phyloP scores from a whole-genome alignment of 2,113 vertebrate genomes.

The Cariama cristata region DNA sequence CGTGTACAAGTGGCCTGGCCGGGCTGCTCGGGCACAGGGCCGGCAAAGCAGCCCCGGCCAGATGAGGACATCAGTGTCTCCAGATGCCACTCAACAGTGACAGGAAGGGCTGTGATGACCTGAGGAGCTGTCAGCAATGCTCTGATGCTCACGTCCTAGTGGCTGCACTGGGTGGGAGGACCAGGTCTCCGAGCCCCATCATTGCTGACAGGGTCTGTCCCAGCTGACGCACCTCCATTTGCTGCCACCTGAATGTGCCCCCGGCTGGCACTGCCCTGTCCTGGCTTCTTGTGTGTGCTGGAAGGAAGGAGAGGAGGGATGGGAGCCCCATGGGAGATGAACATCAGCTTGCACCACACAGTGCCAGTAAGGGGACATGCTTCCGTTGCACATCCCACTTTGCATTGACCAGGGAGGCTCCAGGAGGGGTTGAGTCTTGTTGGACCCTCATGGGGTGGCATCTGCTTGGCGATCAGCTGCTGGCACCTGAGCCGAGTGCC shows the following conservation, averaged over 20 bases:
- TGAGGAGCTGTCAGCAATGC: neutral
- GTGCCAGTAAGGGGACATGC: neutral
- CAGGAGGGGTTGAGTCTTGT: neutral
- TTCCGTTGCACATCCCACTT: neutral
- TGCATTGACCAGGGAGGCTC: neutral
- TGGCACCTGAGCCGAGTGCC: rapidly evolving
- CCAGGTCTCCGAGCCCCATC: neutral
- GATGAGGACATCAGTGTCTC: neutral
- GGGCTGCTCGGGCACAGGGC: neutral
- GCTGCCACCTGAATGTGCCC: neutral
- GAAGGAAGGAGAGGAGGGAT: neutral
- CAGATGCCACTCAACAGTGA: neutral
- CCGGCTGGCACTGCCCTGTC: neutral
- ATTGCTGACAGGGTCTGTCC: neutral
- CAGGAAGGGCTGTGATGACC: neutral
- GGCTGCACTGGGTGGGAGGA: neutral
- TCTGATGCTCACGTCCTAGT: neutral
- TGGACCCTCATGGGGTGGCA: neutral
- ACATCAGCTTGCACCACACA: neutral
- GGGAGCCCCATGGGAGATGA: neutral
- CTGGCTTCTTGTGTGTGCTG: neutral
- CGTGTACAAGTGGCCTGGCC: neutral
- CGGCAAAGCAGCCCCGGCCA: neutral
- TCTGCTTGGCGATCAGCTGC: neutral
- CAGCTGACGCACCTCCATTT: neutral